Percentiles rank a stretch among this genome's conserved stretches.
Evolutionary conservation across 2,888 invertebrate species (phyloP).

Genomic region (Lumbricus terrestris): DNA sequence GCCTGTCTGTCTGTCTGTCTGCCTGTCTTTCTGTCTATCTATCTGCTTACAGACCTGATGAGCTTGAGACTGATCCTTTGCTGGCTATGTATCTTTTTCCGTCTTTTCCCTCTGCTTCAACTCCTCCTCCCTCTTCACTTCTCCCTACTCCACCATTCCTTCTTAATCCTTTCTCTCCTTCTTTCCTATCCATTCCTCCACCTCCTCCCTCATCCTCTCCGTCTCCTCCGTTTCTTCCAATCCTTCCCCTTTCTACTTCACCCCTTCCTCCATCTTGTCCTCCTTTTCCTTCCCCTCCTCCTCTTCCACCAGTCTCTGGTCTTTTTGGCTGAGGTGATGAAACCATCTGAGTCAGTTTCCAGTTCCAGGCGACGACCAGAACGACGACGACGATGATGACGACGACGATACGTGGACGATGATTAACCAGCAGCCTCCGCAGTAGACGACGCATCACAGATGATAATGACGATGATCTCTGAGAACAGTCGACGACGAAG

Average conservation of each 20-base stretch:
- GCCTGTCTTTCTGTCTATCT: too few species aligned
- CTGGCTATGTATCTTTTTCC: not conserved
- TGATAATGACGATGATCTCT: not conserved
- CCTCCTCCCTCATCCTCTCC: not conserved
- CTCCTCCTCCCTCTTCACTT: not conserved
- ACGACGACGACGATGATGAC: not conserved
- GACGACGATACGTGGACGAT: not conserved
- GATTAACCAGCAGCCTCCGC: not conserved
- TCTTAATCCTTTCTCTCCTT: not conserved
- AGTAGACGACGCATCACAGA: not conserved
- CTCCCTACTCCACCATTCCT: not conserved
- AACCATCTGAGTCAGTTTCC: not conserved
- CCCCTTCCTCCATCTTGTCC: not conserved
- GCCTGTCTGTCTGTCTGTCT: too few species aligned
- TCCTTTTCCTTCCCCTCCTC: not conserved
- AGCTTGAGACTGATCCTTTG: not conserved
- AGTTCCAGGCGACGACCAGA: not conserved
- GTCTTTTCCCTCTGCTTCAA: not conserved
- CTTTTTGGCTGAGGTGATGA: not conserved
- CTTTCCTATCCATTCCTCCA: too few species aligned
- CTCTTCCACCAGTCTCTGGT: not conserved
- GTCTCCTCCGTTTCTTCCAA: not conserved
- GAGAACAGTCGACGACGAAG: not conserved
- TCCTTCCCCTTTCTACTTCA: not conserved
- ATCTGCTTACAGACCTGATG: too few species aligned